Conservation (phyloP, 2,113 vertebrate genomes). For the Siniperca chuatsi region DNA sequence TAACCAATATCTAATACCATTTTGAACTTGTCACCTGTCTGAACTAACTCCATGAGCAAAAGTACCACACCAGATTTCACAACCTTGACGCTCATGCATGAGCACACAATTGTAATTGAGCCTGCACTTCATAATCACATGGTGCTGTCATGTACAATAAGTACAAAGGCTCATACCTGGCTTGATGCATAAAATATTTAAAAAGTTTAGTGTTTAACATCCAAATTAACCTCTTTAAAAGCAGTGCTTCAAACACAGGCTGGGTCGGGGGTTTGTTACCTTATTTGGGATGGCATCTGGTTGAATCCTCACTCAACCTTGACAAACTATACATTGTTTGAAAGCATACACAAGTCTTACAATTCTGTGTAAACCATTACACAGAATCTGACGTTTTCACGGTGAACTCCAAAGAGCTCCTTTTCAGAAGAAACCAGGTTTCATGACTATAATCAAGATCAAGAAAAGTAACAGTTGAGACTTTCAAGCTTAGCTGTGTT, state of each 20-base stretch:
- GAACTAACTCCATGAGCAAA: neutral
- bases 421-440: neutral
- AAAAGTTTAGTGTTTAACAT: neutral
- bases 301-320: neutral
- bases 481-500: neutral
- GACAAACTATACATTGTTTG: neutral
- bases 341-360: neutral
- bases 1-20: neutral
- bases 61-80: neutral
- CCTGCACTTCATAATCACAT: neutral
- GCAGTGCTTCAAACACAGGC: neutral
- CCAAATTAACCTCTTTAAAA: neutral
- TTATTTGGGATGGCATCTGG: neutral
- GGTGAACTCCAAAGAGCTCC: neutral
- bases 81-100: too few relatives aligned
- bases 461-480: neutral
- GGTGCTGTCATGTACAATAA: neutral
- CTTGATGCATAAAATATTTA: neutral
- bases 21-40: neutral
- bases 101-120: neutral
- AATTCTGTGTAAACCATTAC: neutral
- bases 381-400: neutral
- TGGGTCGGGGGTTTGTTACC: too few relatives aligned
- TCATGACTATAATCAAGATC: neutral
- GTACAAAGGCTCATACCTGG: neutral